Base-by-base conservation (phyloP, 2,113 vertebrate genomes). In the Notiomystis cincta region DNA sequence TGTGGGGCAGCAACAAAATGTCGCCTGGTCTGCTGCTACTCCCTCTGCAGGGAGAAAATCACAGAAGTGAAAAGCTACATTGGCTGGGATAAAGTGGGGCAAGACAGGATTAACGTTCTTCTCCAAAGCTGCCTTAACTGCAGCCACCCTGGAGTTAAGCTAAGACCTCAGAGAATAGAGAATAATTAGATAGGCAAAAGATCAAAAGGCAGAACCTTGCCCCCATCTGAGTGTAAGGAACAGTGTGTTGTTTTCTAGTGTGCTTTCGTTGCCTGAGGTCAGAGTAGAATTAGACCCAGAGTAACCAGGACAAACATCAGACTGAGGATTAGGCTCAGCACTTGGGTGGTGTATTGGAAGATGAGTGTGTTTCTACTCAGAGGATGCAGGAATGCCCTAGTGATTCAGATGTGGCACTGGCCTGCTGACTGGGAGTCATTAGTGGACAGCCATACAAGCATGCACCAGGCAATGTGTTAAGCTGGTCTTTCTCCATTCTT, bases 1-100 rank as follows among this genome's bases (percentile, higher is more conserved):
- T 87, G n/a, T n/a, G 18, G 27, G 11, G 3, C 7, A 28, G 54
- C 1, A 3, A 48, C 25, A 37, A 77, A 57, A 50, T 1, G 0
- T 15, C 33, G 45, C 24, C 19, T 2, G 1, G 10, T 67, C 13
- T 60, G n/a, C 27, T 0, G 1, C 25, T 71, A 72, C 56, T 6
- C 4, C 10, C 14, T 40, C n/a, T 69, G 54, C 22, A 82, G n/a
- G 77, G 72, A 48, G 3, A 79, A 82, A 57, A 80, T 51, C 3
- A 9, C 10, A 10, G 50, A 45, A 69, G 11, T 0, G 1, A 78
- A 66, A 89, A 73, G 18, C 45, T 83, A 17, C 2, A 3, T 27
- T 14, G 10, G 3, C 19, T 85, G 40, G 45, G 20, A 53, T 38
- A 56, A 76, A 48, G 13, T 0, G 0, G 24, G 40, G 22, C 50